Evolutionary conservation across 1,140 invertebrate species (phyloP).

Genomic region (Odontomachus brunneus): DNA sequence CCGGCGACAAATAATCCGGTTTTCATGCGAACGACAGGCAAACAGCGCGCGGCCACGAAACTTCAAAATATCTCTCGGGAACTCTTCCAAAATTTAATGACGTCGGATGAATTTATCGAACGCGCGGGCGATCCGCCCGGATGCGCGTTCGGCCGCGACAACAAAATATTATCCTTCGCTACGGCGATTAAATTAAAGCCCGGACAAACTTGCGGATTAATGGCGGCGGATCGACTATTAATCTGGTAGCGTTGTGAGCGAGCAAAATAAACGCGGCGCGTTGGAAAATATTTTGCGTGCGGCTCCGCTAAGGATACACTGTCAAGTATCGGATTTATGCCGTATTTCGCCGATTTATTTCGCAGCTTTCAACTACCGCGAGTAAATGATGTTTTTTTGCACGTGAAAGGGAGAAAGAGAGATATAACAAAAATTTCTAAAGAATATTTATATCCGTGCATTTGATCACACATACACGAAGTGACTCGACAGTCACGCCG

Average conservation of each 20-base stretch:
- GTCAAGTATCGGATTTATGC: slow-evolving; percentile 40
- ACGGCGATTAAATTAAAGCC: slow-evolving; percentile 57
- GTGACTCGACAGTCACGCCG: background rate
- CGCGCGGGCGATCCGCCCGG: slow-evolving; percentile 39
- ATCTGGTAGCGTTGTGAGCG: slow-evolving; percentile 31
- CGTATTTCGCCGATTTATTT: slow-evolving; percentile 36
- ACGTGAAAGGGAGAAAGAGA: background rate
- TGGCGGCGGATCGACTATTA: slow-evolving; percentile 55
- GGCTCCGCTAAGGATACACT: slow-evolving; percentile 48
- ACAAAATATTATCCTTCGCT: slow-evolving; percentile 61
- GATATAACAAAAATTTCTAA: background rate
- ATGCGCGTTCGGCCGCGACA: slow-evolving; percentile 43
- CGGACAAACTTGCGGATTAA: slow-evolving; percentile 61
- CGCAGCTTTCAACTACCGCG: background rate
- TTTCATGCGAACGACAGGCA: slow-evolving; percentile 37
- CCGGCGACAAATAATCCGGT: slow-evolving; percentile 50
- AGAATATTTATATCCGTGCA: background rate
- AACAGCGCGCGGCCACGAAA: slow-evolving; percentile 34
- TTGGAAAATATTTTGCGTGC: slow-evolving; percentile 54
- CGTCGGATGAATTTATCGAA: slow-evolving; percentile 56
- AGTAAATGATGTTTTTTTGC: slow-evolving; percentile 30
- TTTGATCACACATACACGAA: slow-evolving; percentile 4
- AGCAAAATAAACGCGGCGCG: slow-evolving; percentile 49
- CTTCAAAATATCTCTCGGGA: slow-evolving; percentile 55
- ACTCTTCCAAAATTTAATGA: slow-evolving; percentile 60